These are phyloP conservation scores for Aphis gossypii DNA, from an alignment of 1,140 invertebrate species.

Conservation along the genomic window DNA sequence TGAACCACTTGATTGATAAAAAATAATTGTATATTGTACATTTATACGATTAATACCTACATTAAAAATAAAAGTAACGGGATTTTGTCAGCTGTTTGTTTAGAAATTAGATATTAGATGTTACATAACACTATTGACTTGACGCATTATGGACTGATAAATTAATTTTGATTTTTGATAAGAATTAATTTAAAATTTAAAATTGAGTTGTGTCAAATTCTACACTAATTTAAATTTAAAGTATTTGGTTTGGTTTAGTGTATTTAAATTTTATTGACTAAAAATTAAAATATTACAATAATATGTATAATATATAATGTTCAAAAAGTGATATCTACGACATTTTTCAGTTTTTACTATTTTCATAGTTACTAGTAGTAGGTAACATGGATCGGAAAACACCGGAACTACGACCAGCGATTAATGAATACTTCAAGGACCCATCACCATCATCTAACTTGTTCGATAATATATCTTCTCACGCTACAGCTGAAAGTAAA, in stretches of 20 bases:
- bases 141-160: not conserved
- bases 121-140: not conserved
- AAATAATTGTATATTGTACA: slow-evolving; percentile 43
- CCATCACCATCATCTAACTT: slow-evolving; percentile 42
- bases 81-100: slow-evolving; percentile 55
- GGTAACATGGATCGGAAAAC: slow-evolving; percentile 32
- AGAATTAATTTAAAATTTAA: not conserved
- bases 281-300: not conserved
- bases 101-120: slow-evolving; percentile 38
- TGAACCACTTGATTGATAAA: slow-evolving; percentile 56
- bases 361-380: not conserved
- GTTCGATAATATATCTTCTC: slow-evolving; percentile 44
- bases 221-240: too few species aligned
- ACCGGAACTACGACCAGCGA: slow-evolving; percentile 22
- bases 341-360: not conserved
- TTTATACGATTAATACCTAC: slow-evolving; percentile 4
- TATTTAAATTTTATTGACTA: not conserved
- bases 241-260: too few species aligned
- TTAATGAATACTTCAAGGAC: slow-evolving; percentile 53
- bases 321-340: not conserved
- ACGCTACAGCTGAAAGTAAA: slow-evolving; percentile 1
- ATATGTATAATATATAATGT: not conserved
- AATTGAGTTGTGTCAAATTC: too few species aligned
- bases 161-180: slow-evolving; percentile 21
- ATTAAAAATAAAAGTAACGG: slow-evolving; percentile 58